Conservation (phyloP, 1,140 invertebrate species). For the Periplaneta americana region DNA sequence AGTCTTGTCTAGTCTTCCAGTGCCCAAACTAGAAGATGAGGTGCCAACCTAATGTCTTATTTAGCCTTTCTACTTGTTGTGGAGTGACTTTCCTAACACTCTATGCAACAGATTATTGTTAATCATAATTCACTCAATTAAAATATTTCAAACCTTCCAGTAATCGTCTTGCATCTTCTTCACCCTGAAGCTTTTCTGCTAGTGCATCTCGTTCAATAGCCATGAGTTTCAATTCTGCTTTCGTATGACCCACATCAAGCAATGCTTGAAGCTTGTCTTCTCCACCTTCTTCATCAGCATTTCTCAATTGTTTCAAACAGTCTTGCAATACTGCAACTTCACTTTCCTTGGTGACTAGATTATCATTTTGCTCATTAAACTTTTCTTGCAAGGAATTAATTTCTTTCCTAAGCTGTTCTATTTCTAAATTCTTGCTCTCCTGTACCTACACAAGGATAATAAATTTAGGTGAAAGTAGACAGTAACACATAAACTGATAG, state of each 20-base stretch:
- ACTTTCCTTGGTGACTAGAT: conserved; percentile 13
- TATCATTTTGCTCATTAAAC: conserved; percentile 10
- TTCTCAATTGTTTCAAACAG: neutral
- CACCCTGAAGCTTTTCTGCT: conserved; percentile 21
- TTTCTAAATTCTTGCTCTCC: neutral
- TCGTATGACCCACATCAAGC: conserved; percentile 21
- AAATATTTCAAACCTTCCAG: conserved; percentile 20
- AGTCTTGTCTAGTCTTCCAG: too few species aligned
- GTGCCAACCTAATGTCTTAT: too few species aligned
- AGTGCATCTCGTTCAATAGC: conserved; percentile 20
- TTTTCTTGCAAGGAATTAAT: conserved; percentile 10
- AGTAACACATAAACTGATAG: neutral
- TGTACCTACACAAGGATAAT: neutral
- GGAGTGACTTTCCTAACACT: too few species aligned
- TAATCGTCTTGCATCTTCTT: conserved; percentile 22
- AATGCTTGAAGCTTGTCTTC: conserved; percentile 17
- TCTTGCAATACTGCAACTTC: conserved; percentile 15
- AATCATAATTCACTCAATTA: neutral
- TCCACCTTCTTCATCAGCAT: conserved; percentile 9
- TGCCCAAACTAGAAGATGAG: too few species aligned
- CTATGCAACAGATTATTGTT: too few species aligned
- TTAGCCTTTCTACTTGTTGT: too few species aligned
- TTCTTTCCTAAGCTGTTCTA: conserved; percentile 15
- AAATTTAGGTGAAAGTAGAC: neutral
- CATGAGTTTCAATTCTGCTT: conserved; percentile 21